These are phyloP conservation scores for Ericerus pela DNA, from an alignment of 1,140 invertebrate genomes.

Conservation along the genomic window DNA sequence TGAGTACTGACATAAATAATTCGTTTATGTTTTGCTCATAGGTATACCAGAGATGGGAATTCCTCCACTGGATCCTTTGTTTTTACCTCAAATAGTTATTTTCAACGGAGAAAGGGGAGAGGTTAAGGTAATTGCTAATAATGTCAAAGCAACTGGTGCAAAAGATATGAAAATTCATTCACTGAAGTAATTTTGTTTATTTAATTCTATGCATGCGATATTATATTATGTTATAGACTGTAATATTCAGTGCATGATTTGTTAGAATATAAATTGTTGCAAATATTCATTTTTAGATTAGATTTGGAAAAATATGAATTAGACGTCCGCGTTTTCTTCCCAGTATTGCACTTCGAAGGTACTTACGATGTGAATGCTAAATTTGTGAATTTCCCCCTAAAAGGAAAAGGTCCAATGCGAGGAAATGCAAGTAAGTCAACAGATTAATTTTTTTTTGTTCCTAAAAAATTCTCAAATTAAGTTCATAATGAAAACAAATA, in stretches of 20 bases:
- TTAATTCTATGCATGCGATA: neutral
- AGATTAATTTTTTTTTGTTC: too few relatives aligned
- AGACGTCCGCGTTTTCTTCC: conserved; percentile 37
- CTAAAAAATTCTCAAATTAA: too few relatives aligned
- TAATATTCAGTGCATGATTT: too few relatives aligned
- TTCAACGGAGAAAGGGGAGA: neutral
- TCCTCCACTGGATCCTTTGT: conserved; percentile 45
- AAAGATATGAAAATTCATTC: neutral
- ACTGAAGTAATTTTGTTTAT: neutral
- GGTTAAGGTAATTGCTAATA: neutral
- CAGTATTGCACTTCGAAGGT: conserved; percentile 39
- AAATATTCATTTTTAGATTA: conserved; percentile 29
- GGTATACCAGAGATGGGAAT: conserved; percentile 49
- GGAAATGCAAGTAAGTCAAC: conserved; percentile 46
- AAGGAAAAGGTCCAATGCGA: conserved; percentile 40
- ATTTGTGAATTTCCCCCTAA: conserved; percentile 42
- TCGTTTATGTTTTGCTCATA: conserved; percentile 14
- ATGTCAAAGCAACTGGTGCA: neutral
- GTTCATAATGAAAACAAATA: too few relatives aligned
- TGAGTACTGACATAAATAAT: too few relatives aligned
- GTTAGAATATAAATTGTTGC: neutral
- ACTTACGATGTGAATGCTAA: conserved; percentile 44
- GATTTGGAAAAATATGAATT: conserved; percentile 34
- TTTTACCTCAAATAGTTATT: conserved; percentile 33
- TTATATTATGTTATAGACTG: too few relatives aligned